Evolutionary conservation across 2,113 vertebrate species (phyloP), one percentile per base, ranked within the genome.

Genomic region (Callaeas wilsoni): DNA sequence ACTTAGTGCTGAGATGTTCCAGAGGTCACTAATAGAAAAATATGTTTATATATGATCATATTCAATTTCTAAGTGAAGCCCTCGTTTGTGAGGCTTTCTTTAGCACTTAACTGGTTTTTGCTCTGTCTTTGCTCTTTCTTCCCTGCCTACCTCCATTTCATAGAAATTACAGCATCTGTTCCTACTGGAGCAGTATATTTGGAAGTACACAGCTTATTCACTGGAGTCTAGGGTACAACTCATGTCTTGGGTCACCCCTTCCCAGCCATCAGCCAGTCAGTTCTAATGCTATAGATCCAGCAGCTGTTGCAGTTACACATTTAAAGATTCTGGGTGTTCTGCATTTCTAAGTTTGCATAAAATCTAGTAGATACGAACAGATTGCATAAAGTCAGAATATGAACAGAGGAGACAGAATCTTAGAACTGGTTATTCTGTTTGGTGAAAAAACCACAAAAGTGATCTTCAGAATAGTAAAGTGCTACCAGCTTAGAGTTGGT

Each of bases 1-100:
- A 93, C 93, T 90, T 90, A 96, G 81, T 94, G 96, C 69, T 82
- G 81, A 95, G 53, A 79, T 15, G 19, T 60, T 84, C 78, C 70
- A 85, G 41, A 76, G 74, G 65, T 75, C 53, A 63, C n/a, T 68
- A 69, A 69, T 26, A 27, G 53, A 82, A 91, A 87, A 85, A 50
- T 13, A 81, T 11, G 6, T 33, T 84, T 50, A 44, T 39, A 67
- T 13, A 26, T 20, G 8, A 60, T 17, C 9, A 16, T 75, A 75
- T 35, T 56, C 10, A 39, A 6, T 64, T 84, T 87, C 33, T 17
- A 70, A 76, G 12, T 16, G 6, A 84, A 90, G 30, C 7, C 16
- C 11, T 56, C 22, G 4, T 87, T 71, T 53, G 18, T 32, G 14
- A 73, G 5, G 16, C 39, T 73, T 88, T 88, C 10, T 39, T 42